These are phyloP conservation scores for Zenarchopterus dispar DNA, from an alignment of 2,797 vertebrate species.

Conservation along the genomic window DNA sequence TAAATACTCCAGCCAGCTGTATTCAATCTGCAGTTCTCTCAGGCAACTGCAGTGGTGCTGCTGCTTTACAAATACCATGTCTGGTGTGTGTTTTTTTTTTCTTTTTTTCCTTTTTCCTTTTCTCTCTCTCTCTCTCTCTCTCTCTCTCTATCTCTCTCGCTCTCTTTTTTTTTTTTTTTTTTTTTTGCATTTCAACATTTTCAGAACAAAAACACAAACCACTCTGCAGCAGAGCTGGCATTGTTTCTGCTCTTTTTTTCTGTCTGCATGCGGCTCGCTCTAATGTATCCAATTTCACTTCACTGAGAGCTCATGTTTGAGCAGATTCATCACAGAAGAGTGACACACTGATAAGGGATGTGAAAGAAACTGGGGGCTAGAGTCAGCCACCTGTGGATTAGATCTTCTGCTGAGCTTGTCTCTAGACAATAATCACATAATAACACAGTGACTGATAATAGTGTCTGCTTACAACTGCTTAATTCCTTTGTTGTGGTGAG, in stretches of 20 bases:
- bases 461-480: conserved; percentile 24
- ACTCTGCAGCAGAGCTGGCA: conserved; percentile 10
- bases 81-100: conserved; percentile 31
- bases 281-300: conserved; percentile 7
- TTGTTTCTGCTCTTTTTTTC: conserved; percentile 1
- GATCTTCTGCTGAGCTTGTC: conserved; percentile 49
- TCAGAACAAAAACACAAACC: conserved; percentile 43
- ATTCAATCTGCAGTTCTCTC: conserved; percentile 64
- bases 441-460: conserved; percentile 37
- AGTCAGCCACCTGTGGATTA: conserved; percentile 61
- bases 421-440: conserved; percentile 65
- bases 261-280: conserved; percentile 1
- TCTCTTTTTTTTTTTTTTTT: too few relatives aligned
- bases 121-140: too few relatives aligned
- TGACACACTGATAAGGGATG: conserved; percentile 34
- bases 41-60: conserved; percentile 76
- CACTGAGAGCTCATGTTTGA: conserved; percentile 2
- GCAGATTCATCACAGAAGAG: conserved; percentile 25
- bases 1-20: conserved; percentile 21
- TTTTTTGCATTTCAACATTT: conserved; percentile 71
- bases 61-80: conserved; percentile 69
- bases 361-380: conserved; percentile 27
- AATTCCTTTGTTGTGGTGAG: conserved; percentile 21
- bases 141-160: too few relatives aligned
- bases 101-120: too few relatives aligned